These are phyloP conservation scores for Enteromius treurensis DNA, from an alignment of 2,797 vertebrate species.

Conservation along the genomic window DNA sequence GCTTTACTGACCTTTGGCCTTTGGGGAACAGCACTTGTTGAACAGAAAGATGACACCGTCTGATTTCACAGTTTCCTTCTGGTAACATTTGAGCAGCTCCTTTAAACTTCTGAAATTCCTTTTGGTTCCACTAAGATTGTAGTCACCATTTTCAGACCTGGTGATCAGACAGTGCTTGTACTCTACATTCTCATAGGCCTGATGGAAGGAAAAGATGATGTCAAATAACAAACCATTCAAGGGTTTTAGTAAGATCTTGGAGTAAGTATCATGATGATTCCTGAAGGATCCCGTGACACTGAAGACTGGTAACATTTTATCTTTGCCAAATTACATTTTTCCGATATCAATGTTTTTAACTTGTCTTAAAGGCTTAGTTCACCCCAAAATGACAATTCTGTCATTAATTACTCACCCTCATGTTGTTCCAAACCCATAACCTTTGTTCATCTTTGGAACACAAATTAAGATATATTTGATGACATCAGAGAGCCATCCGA, in stretches of 20 bases:
- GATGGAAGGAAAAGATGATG: slow-evolving; percentile 9
- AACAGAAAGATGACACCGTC: slow-evolving; percentile 96
- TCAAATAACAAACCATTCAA: not conserved
- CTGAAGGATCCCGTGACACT: not conserved
- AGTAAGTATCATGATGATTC: not conserved
- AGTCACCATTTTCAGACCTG: slow-evolving; percentile 87
- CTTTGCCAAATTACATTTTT: not conserved
- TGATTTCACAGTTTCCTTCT: slow-evolving; percentile 94
- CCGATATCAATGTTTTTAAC: not conserved
- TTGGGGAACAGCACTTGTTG: slow-evolving; percentile 91
- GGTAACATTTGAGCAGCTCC: slow-evolving; percentile 94
- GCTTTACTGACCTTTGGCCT: slow-evolving; percentile 84
- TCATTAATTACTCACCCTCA: too few species aligned
- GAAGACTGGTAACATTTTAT: not conserved
- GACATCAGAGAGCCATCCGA: too few species aligned
- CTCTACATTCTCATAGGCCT: slow-evolving; percentile 78
- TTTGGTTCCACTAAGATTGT: slow-evolving; percentile 90
- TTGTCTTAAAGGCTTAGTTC: too few species aligned
- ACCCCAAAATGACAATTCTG: too few species aligned
- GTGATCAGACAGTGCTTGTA: slow-evolving; percentile 96
- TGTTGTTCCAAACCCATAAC: too few species aligned
- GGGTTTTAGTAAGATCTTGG: not conserved
- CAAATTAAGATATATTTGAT: too few species aligned
- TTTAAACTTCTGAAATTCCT: slow-evolving; percentile 87
- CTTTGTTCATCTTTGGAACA: too few species aligned